Base-by-base conservation (phyloP, 2,888 invertebrate genomes). In the Calliscelio sp. region DNA sequence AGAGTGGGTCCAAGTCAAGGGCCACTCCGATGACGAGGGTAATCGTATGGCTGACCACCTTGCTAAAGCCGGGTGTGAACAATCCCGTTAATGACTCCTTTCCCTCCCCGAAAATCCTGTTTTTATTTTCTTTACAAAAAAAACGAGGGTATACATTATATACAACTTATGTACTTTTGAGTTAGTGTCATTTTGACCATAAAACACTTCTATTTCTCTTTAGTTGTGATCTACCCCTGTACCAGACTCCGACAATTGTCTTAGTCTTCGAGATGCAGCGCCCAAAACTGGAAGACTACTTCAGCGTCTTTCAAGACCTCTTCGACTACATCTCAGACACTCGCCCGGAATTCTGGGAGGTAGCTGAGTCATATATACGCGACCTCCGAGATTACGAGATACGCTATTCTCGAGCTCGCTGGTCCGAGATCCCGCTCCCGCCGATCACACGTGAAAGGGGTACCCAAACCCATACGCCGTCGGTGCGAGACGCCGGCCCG, bases 1-100 rank as follows among this genome's bases (percentile, higher is more conserved):
- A 3, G 24, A 55, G n/a, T 70, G 70, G 70, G 25, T 25, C n/a
- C 41, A 25, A 24, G 70, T 70, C 2, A 70, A 70, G 22, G 55
- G 70, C 4, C 70, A 70, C 28, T 38, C 55, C 16, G 18, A 16
- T 3, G 25, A 35, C 14, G 2, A 2, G 10, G 44, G 28, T 0
- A 70, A 70, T 28, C 18, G 8, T 0, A 14, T 1, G 41, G 70
- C 70, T 1, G 70, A 70, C 20, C 10, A n/a, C 14, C 14, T 57
- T 3, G 55, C 55, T 2, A 22, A 14, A 18, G 7, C 8, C 6
- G 53, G 16, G 25, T 46, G 44, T 32, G 6, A 10, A 32, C 5
- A 32, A 32, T 32, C 32, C 10, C 8, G 2, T 11, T 38, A 38
- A 38, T 11, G 14, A 38, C 38, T 20, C 18, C 18, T 16, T 46